Conservation (phyloP, 2,797 vertebrate genomes). For the Odontamblyopus rebecca region DNA sequence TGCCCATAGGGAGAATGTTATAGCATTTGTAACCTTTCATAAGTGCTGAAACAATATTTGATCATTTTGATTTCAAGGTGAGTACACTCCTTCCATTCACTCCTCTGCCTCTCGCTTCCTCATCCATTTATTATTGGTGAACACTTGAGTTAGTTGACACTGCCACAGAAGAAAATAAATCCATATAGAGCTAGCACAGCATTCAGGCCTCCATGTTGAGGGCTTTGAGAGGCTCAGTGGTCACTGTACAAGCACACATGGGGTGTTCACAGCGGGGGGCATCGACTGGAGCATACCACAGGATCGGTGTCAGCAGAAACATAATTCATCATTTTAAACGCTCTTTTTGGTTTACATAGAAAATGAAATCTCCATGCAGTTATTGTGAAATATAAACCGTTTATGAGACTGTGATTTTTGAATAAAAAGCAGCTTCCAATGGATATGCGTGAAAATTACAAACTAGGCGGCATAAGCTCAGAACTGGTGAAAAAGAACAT, state of each 20-base stretch:
- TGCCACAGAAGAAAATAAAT: neutral
- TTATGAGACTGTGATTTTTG: neutral
- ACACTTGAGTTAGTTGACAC: neutral
- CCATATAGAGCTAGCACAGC: slow-evolving; percentile 3
- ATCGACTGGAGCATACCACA: neutral
- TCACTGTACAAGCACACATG: slow-evolving; percentile 7
- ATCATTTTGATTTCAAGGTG: neutral
- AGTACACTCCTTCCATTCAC: neutral
- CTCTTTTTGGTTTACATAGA: neutral
- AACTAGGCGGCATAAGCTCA: neutral
- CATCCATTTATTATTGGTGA: slow-evolving; percentile 1
- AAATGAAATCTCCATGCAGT: neutral
- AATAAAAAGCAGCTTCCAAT: neutral
- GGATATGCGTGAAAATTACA: neutral
- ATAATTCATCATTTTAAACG: neutral
- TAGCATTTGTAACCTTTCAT: neutral
- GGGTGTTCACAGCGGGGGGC: neutral
- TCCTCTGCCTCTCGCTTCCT: no score
- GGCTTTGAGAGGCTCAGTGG: neutral
- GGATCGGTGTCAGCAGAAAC: slow-evolving; percentile 10
- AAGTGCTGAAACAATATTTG: slow-evolving; percentile 6
- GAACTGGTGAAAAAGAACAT: no score
- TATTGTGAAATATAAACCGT: neutral
- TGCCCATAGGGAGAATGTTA: neutral
- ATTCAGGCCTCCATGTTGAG: neutral